A percentile compares a stretch with the other conserved stretches of the same genome.
Evolutionary conservation across 2,113 vertebrate species (phyloP).

Genomic region (Gallinago undulata): DNA sequence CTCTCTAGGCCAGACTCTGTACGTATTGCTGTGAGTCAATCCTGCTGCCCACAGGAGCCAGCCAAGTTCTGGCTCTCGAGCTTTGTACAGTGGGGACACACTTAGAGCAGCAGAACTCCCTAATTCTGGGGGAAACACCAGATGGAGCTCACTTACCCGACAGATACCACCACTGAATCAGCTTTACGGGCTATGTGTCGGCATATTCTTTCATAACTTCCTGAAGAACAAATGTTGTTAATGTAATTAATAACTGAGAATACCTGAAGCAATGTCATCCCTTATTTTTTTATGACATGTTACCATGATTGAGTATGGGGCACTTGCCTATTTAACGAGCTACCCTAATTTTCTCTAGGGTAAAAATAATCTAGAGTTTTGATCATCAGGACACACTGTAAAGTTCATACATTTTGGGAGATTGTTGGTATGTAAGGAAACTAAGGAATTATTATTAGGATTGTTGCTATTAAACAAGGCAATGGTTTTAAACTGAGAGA

Average conservation of each 20-base stretch:
- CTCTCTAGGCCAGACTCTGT: neutral
- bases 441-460: neutral
- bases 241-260: neutral
- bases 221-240: neutral
- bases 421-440: neutral
- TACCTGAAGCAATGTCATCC: neutral
- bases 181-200: neutral
- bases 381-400: neutral
- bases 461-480: neutral
- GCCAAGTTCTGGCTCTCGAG: neutral
- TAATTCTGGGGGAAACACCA: neutral
- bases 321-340: neutral
- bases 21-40: no score
- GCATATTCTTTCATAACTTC: neutral
- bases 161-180: slow-evolving; percentile 32
- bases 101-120: neutral
- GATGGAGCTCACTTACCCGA: slow-evolving; percentile 24
- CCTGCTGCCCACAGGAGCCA: neutral
- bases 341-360: neutral
- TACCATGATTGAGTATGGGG: neutral
- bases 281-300: neutral
- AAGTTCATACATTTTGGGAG: neutral
- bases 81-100: neutral
- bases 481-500: neutral
- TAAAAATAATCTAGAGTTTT: neutral